Evolutionary conservation across 2,113 vertebrate genomes (phyloP).

Genomic region (Picathartes gymnocephalus): DNA sequence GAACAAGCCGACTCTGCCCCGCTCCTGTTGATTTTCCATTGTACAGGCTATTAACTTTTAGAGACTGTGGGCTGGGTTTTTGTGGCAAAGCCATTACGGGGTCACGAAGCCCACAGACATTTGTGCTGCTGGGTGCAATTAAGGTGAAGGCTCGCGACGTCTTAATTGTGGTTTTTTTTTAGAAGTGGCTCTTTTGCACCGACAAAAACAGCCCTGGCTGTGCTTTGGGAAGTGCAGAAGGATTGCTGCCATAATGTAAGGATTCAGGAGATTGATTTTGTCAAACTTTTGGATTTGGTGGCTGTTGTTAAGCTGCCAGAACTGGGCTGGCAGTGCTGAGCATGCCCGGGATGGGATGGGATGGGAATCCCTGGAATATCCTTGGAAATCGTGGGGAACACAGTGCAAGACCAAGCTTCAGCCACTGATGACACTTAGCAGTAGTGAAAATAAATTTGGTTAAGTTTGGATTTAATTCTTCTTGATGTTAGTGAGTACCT

Average conservation of each 20-base stretch:
- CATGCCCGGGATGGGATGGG: rapidly evolving
- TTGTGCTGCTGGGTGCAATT: constrained; percentile 33
- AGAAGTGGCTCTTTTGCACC: not conserved
- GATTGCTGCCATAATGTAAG: not conserved
- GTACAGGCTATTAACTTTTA: constrained; percentile 35
- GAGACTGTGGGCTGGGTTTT: not conserved
- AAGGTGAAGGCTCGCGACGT: not conserved
- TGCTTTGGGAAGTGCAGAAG: not conserved
- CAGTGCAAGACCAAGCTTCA: not conserved
- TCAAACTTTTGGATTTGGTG: not conserved
- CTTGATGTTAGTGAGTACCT: not conserved
- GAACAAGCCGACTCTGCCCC: not conserved
- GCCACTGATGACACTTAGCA: not conserved
- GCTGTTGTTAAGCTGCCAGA: not conserved
- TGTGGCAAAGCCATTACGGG: not conserved
- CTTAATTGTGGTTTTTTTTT: constrained; percentile 10
- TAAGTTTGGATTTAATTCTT: not conserved
- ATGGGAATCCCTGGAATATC: not conserved
- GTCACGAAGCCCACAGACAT: not conserved
- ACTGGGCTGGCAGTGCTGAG: rapidly evolving
- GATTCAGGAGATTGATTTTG: not conserved
- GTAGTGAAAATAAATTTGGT: not conserved
- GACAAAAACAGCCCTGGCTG: not conserved
- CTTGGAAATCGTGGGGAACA: not conserved
- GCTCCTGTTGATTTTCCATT: constrained; percentile 17